phyloP scores from a whole-genome alignment of 2,113 vertebrate species.

The Glaucidium brasilianum region DNA sequence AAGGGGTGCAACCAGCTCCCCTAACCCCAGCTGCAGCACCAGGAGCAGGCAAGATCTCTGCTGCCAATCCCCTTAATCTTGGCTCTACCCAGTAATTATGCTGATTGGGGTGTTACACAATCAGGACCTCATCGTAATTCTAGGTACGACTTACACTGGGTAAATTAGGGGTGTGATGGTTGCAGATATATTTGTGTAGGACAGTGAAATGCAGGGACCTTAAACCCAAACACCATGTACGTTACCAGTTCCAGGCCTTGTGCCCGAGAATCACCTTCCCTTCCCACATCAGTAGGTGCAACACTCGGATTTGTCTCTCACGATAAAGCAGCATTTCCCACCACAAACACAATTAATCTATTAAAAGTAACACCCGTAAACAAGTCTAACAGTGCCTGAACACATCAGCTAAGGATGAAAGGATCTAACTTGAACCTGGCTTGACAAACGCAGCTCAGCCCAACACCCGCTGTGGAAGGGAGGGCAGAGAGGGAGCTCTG shows the following conservation, averaged over 20 bases:
- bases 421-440: background rate
- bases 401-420: background rate
- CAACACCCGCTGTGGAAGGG: fast-evolving
- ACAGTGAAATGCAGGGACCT: background rate
- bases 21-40: background rate
- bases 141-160: background rate
- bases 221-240: fast-evolving
- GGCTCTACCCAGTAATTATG: background rate
- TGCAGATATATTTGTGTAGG: background rate
- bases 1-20: background rate
- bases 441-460: background rate
- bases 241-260: background rate
- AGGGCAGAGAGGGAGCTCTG: background rate
- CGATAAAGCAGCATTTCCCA: background rate
- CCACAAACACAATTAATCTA: background rate
- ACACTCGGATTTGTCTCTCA: too few relatives aligned
- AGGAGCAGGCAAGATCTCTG: background rate
- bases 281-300: background rate
- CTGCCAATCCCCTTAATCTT: background rate
- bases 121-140: background rate
- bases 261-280: too few relatives aligned
- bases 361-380: background rate
- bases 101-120: background rate
- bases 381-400: background rate
- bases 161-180: too few relatives aligned